Evolutionary conservation across 2,113 vertebrate species (phyloP).

Genomic region (Tragelaphus scriptus): DNA sequence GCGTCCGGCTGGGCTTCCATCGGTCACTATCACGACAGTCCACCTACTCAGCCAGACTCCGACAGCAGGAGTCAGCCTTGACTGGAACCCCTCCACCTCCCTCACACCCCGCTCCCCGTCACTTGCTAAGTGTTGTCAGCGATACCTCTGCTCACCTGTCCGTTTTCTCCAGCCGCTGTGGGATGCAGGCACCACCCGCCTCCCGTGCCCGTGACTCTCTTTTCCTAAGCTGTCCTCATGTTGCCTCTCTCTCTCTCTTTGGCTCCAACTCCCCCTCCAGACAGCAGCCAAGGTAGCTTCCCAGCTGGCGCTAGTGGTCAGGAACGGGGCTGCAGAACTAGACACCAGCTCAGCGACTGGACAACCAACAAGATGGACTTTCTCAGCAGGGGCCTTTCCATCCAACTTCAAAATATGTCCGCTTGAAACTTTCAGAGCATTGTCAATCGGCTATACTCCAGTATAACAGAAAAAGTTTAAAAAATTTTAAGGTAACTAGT

Average conservation of each 20-base stretch:
- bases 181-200: not conserved
- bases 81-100: not conserved
- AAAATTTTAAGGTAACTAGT: not conserved
- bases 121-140: not conserved
- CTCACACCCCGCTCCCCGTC: rapidly evolving
- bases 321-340: not conserved
- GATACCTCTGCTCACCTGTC: not conserved
- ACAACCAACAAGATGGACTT: not conserved
- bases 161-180: not conserved
- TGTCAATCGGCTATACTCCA: not conserved
- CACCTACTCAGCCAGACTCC: not conserved
- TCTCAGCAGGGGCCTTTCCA: not conserved
- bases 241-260: not conserved
- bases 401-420: not conserved
- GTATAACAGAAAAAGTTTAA: not conserved
- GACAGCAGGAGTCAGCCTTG: not conserved
- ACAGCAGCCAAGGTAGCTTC: not conserved
- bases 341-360: not conserved
- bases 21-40: not conserved
- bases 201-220: rapidly evolving
- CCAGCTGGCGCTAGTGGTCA: not conserved
- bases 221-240: not conserved
- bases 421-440: not conserved
- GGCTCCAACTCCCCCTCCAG: not conserved
- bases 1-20: not conserved